Conservation (phyloP, 2,888 invertebrate genomes). For the Caenorhabditis sp. region DNA sequence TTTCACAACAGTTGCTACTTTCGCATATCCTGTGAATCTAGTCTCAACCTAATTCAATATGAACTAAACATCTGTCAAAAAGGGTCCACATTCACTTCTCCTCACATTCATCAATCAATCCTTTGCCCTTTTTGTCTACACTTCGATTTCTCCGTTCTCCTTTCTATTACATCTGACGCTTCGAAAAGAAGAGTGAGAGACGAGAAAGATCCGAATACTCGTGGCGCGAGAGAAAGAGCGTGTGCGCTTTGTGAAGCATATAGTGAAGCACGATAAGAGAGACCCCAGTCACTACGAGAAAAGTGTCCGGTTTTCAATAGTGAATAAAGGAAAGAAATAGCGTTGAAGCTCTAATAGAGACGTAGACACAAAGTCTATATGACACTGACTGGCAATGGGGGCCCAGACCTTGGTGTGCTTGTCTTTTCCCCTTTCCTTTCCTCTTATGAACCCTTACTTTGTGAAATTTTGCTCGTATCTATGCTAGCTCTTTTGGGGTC, state of each 20-base stretch:
- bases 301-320: slow-evolving; percentile 17
- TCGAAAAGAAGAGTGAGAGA: not conserved
- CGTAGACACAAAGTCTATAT: slow-evolving; percentile 7
- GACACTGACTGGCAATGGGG: slow-evolving; percentile 19
- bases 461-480: no score
- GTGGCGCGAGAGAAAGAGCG: not conserved
- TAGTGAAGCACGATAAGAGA: not conserved
- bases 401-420: not conserved
- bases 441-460: no score
- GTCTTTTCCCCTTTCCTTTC: no score
- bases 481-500: no score
- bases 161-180: slow-evolving; percentile 9
- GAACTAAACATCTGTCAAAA: not conserved
- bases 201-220: not conserved
- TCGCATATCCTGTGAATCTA: not conserved
- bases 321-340: not conserved
- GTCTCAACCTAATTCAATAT: not conserved
- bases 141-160: not conserved
- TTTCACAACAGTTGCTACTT: no score
- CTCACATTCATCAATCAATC: slow-evolving; percentile 24
- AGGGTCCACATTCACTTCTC: not conserved
- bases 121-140: slow-evolving; percentile 3
- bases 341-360: not conserved
- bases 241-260: no score
- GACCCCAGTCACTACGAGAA: not conserved